Evolutionary conservation across 2,888 invertebrate species (phyloP).

Genomic region (Tetragnatha montana): DNA sequence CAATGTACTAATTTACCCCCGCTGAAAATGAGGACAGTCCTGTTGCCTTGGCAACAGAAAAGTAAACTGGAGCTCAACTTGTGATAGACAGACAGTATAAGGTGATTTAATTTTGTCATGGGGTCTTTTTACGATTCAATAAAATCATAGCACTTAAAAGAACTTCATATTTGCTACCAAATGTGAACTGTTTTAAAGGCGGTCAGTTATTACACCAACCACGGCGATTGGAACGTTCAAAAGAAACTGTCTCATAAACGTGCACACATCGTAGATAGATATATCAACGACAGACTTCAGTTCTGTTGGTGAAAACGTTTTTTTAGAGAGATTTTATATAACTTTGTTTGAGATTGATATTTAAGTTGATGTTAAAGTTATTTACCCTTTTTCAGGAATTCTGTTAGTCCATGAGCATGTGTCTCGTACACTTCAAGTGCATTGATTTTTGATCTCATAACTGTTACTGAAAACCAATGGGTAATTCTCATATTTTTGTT

Average conservation of each 20-base stretch:
- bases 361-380: constrained; percentile 29
- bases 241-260: constrained; percentile 46
- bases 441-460: too few relatives aligned
- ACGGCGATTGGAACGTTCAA: constrained; percentile 1
- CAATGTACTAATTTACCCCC: too few relatives aligned
- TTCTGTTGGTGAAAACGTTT: constrained; percentile 26
- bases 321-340: constrained; percentile 34
- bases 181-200: not conserved
- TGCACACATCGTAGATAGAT: constrained; percentile 62
- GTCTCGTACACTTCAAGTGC: too few relatives aligned
- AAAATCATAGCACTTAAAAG: not conserved
- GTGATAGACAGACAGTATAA: too few relatives aligned
- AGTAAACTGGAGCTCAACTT: too few relatives aligned
- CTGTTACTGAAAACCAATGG: too few relatives aligned
- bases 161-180: not conserved
- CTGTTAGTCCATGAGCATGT: constrained; percentile 14
- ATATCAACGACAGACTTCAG: constrained; percentile 17
- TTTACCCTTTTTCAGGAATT: constrained; percentile 19
- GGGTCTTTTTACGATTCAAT: not conserved
- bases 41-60: too few relatives aligned
- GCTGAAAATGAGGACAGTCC: too few relatives aligned
- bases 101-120: not conserved
- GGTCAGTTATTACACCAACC: not conserved
- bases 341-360: constrained; percentile 17
- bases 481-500: too few relatives aligned